phyloP scores from a whole-genome alignment of 2,797 vertebrate species.

The Alca torda region DNA sequence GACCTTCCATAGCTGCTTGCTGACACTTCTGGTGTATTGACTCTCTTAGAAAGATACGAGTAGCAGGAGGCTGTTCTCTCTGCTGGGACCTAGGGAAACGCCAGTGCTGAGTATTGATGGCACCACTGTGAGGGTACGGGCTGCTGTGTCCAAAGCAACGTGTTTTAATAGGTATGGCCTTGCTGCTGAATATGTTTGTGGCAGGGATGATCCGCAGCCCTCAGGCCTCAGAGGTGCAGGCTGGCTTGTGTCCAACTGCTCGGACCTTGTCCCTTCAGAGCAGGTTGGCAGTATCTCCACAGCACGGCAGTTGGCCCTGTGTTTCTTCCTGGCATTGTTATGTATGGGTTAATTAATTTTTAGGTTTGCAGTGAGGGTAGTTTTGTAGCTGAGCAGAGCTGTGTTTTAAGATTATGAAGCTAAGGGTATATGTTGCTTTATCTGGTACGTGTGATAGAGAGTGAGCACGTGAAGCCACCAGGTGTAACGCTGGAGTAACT shows the following conservation, averaged over 20 bases:
- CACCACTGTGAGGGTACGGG: neutral
- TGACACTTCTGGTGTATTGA: neutral
- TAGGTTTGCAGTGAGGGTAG: neutral
- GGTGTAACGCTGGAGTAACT: neutral
- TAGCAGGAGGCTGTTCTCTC: neutral
- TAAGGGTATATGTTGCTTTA: neutral
- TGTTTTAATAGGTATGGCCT: neutral
- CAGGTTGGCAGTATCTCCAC: neutral
- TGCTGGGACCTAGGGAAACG: neutral
- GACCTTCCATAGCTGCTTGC: neutral
- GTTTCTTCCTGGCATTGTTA: neutral
- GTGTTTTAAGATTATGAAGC: neutral
- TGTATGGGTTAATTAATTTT: neutral
- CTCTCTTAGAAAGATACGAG: neutral
- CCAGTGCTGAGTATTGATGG: neutral
- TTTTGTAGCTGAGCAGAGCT: neutral
- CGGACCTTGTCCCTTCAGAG: neutral
- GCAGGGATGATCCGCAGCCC: neutral
- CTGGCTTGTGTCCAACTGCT: neutral
- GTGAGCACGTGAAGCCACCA: neutral
- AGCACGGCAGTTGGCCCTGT: neutral
- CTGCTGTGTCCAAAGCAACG: neutral
- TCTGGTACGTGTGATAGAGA: neutral
- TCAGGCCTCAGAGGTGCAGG: neutral
- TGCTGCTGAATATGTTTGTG: neutral